These are phyloP conservation scores for Tragelaphus scriptus DNA, from an alignment of 2,113 vertebrate species.

Conservation along the genomic window DNA sequence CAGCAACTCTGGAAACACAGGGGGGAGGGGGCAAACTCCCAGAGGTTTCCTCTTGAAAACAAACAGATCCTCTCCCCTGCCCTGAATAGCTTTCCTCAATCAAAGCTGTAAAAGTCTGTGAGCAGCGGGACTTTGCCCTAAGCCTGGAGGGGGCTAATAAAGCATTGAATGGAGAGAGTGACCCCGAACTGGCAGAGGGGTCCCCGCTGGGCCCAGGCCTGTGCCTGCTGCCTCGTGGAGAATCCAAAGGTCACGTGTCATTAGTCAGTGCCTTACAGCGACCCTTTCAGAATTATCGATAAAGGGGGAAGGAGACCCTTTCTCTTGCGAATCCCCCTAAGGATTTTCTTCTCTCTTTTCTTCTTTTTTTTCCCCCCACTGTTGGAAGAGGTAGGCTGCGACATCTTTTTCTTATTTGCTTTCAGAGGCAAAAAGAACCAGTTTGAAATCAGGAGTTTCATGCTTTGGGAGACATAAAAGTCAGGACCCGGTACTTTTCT, in stretches of 20 bases:
- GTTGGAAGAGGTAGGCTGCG: too few relatives aligned
- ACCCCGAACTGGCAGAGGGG: constrained; percentile 71
- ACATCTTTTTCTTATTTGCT: not conserved
- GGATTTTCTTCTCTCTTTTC: not conserved
- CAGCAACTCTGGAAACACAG: constrained; percentile 46
- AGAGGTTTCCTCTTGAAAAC: constrained; percentile 66
- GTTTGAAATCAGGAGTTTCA: constrained; percentile 5
- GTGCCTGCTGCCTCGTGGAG: constrained; percentile 58
- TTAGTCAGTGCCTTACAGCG: constrained; percentile 70
- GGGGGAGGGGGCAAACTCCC: constrained; percentile 28
- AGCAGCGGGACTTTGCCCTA: constrained; percentile 63
- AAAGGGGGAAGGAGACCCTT: constrained; percentile 49
- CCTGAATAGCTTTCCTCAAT: constrained; percentile 65
- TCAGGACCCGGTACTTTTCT: not conserved
- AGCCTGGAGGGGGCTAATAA: constrained; percentile 60
- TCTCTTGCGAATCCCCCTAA: not conserved
- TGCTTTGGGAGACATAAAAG: not conserved
- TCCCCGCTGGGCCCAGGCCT: constrained; percentile 66
- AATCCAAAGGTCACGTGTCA: constrained; percentile 71
- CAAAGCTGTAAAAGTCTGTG: constrained; percentile 45
- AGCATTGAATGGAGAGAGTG: constrained; percentile 69
- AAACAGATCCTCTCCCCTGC: constrained; percentile 51
- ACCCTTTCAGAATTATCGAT: constrained; percentile 63
- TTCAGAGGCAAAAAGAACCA: not conserved
- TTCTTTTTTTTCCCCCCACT: not conserved